Base-by-base conservation (phyloP, 2,113 vertebrate genomes). In the Takifugu bimaculatus region DNA sequence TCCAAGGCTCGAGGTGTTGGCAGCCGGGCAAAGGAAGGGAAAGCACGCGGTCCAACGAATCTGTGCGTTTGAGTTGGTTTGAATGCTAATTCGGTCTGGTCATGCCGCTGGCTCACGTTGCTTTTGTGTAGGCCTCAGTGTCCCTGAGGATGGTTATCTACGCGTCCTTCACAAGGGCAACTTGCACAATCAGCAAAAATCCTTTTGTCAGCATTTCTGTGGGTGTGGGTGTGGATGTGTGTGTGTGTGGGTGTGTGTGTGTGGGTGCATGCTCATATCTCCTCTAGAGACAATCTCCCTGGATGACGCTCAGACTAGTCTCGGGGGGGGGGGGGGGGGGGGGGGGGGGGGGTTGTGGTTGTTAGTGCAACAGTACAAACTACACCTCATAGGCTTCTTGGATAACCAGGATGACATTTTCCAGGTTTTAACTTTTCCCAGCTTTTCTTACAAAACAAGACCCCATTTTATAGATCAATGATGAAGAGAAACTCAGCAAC, bases 161-260 rank as follows among this genome's bases (percentile, higher is more conserved):
- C 74, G 13, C 20, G 5, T 51, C 28, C 35, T 27, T 56, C 64
- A 58, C 80, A 85, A 86, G 81, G 80, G 79, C 77, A 39, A 28
- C 58, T 0, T 26, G 32, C 48, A 10, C 20, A 50, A 51, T 65
- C 67, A 60, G 77, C 66, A 62, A 43, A 53, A 60, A 73, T n/a
- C 44, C 14, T 77, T 7, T 43, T n/a, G 73, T 87, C 78, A 83
- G 83, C 81, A 57, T 63, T 75, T 73, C 50, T 59, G 4, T 35
- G 13, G 3, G 0, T 0, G 32, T 70, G 13, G 60, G 27, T 48
- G 48, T 58, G 39, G 63, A 14, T 45, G 49, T 20, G 32, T 54
- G 64, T 63, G 50, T 15, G 43, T 29, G 32, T n/a, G 50, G 26
- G 28, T n/a, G 54, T 45, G 57, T 48, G 4, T 27, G 12, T 42